Evolutionary conservation across 2,113 vertebrate genomes (phyloP).

Genomic region (Prinia subflava): DNA sequence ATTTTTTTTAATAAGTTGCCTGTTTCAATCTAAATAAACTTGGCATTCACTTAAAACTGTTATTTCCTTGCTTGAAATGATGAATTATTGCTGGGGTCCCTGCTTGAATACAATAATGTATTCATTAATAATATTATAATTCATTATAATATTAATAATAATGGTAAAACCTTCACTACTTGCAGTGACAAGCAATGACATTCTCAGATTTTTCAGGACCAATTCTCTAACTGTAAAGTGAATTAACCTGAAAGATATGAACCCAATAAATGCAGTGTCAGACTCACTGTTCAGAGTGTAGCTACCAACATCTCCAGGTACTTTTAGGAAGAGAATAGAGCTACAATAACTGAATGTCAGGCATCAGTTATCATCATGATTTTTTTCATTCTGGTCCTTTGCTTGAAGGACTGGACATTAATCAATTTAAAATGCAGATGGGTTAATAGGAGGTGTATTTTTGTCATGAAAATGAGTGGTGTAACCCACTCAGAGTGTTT

Average conservation of each 20-base stretch:
- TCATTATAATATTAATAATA: too few relatives aligned
- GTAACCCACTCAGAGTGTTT: not conserved
- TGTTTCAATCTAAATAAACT: not conserved
- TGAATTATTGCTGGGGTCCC: not conserved
- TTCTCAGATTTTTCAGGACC: not conserved
- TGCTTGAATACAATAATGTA: not conserved
- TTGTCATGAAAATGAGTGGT: not conserved
- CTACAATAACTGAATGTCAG: not conserved
- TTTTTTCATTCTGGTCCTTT: not conserved
- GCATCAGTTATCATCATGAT: not conserved
- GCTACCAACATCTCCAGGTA: not conserved
- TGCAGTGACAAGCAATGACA: not conserved
- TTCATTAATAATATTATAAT: too few relatives aligned
- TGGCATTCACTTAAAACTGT: not conserved
- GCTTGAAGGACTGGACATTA: not conserved
- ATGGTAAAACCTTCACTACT: not conserved
- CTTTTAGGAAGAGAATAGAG: not conserved
- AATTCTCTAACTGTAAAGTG: not conserved
- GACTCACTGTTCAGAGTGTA: not conserved
- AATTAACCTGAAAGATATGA: not conserved
- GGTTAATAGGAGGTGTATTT: not conserved
- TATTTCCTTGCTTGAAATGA: not conserved
- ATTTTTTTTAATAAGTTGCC: not conserved
- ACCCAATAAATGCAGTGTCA: not conserved
- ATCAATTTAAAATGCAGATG: not conserved